phyloP scores from a whole-genome alignment of 2,797 vertebrate genomes.

The Sebastes vulpes region DNA sequence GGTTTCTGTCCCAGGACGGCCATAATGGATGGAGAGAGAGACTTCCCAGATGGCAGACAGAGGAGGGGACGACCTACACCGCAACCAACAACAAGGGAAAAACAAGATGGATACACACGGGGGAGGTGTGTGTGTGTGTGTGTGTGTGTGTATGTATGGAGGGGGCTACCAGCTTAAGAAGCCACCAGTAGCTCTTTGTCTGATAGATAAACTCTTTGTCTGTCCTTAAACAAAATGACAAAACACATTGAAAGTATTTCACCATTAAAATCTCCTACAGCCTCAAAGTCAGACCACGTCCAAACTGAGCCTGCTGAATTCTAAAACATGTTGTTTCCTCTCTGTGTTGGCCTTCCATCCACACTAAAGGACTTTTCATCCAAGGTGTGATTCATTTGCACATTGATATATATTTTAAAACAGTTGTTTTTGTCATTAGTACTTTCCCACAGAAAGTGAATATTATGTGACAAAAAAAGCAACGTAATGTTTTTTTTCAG shows the following conservation, averaged over 20 bases:
- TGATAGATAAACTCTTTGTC: neutral
- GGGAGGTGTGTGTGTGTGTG: neutral
- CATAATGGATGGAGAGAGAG: slow-evolving; percentile 75
- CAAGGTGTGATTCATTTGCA: no score
- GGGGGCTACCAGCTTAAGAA: neutral
- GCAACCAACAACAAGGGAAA: slow-evolving; percentile 59
- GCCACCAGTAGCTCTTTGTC: slow-evolving; percentile 1
- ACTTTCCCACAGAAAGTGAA: no score
- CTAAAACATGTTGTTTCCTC: neutral
- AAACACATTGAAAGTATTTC: neutral
- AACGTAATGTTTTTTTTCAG: no score
- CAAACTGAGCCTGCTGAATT: neutral
- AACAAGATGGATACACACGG: slow-evolving; percentile 28
- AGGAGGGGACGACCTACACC: slow-evolving; percentile 74
- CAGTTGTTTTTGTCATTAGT: no score
- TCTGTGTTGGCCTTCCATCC: neutral
- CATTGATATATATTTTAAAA: no score
- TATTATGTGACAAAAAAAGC: no score
- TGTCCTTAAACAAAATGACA: neutral
- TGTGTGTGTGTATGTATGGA: neutral
- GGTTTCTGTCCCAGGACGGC: slow-evolving; percentile 51
- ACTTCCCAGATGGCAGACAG: slow-evolving; percentile 77
- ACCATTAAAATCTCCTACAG: neutral
- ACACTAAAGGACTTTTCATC: no score
- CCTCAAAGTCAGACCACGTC: neutral